Conservation (phyloP, 2,888 invertebrate genomes). For the Endotricha flammealis region DNA sequence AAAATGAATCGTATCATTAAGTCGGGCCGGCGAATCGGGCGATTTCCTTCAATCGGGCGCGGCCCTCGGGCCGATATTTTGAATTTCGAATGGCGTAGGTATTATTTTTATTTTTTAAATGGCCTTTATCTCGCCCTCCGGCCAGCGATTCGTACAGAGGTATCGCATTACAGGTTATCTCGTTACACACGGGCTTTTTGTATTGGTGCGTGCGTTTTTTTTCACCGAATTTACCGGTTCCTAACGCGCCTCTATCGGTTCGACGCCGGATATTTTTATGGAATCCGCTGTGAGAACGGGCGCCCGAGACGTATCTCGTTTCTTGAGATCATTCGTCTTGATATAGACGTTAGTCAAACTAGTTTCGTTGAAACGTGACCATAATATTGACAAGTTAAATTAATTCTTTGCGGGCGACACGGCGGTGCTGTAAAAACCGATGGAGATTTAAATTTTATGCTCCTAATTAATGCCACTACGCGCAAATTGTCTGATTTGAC, state of each 20-base stretch:
- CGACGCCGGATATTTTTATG: constrained; percentile 57
- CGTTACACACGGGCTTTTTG: constrained; percentile 48
- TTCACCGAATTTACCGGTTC: constrained; percentile 53
- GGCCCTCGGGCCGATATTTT: constrained; percentile 54
- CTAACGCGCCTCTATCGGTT: constrained; percentile 30
- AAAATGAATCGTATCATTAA: constrained; percentile 29
- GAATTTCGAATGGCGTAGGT: constrained; percentile 60
- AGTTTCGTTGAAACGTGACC: constrained; percentile 61
- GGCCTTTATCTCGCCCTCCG: constrained; percentile 65
- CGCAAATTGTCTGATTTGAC: constrained; percentile 59
- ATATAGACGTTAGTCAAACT: constrained; percentile 64
- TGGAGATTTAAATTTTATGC: constrained; percentile 55
- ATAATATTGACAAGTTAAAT: constrained; percentile 66
- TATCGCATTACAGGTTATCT: constrained; percentile 72
- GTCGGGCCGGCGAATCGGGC: constrained; percentile 37
- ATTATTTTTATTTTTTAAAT: constrained; percentile 54
- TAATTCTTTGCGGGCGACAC: constrained; percentile 51
- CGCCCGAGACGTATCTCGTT: constrained; percentile 56
- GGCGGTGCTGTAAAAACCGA: constrained; percentile 35
- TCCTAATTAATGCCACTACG: constrained; percentile 57
- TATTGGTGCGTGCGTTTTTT: constrained; percentile 46
- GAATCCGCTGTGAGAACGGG: constrained; percentile 60
- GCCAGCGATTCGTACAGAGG: constrained; percentile 63
- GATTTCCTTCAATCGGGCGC: constrained; percentile 44
- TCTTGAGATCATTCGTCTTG: constrained; percentile 61